phyloP scores from a whole-genome alignment of 2,797 vertebrate genomes.

The Vultur gryphus region DNA sequence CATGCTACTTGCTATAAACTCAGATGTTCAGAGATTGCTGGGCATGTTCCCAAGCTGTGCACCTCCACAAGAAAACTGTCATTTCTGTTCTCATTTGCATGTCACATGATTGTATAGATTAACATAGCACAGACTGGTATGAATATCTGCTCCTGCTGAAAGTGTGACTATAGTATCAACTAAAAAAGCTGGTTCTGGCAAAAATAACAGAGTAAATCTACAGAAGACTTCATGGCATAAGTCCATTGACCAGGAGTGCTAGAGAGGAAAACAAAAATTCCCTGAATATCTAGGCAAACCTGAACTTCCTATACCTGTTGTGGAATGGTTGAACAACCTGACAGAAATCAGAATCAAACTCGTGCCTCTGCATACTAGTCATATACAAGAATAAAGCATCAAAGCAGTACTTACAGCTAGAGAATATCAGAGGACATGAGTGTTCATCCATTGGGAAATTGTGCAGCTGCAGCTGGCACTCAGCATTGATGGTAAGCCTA shows the following conservation, averaged over 20 bases:
- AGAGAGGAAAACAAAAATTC: not conserved
- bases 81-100: not conserved
- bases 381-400: not conserved
- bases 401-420: conserved; percentile 90
- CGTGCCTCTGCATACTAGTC: not conserved
- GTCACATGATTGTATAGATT: not conserved
- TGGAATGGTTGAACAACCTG: not conserved
- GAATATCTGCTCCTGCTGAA: not conserved
- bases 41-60: not conserved
- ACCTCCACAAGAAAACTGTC: not conserved
- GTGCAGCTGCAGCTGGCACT: conserved; percentile 94
- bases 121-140: not conserved
- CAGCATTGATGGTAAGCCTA: conserved; percentile 94
- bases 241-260: not conserved
- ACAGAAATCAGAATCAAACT: not conserved
- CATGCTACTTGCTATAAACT: not conserved
- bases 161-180: not conserved
- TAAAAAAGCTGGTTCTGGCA: not conserved
- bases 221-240: not conserved
- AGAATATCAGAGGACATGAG: conserved; percentile 94
- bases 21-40: not conserved
- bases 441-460: conserved; percentile 98
- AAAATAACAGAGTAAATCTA: not conserved
- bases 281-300: not conserved
- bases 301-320: not conserved